Evolutionary conservation across 2,113 vertebrate species (phyloP), one percentile per base, ranked within the genome.

Genomic region (Calyptomena viridis): DNA sequence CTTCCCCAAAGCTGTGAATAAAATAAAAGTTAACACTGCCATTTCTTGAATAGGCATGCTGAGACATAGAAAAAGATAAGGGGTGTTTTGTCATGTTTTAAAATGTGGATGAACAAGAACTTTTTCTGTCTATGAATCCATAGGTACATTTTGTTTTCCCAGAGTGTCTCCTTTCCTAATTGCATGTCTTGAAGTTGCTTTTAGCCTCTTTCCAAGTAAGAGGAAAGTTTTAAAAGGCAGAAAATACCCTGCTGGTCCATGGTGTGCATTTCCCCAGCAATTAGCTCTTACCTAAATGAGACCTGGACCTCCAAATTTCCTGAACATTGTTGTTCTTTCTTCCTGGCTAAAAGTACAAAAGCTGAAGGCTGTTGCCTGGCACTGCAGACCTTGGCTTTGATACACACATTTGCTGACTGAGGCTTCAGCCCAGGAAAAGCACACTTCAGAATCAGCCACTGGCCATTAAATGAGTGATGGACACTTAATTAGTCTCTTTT

Each of bases 401-500:
- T 3, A 4, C 0, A 2, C 22, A n/a, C 2, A 2, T 46, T 63
- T 76, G 25, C 39, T 72, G 16, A 1, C 12, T 8, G 80, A 5
- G 27, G 12, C 39, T 84, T 64, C 59, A 84, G 35, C 77, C 39
- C 64, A 3, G 15, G 28, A 12, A 33, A 27, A 81, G 14, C 56
- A 18, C 1, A 0, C 16, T 28, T n/a, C 42, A 30, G 44, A 50
- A 14, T 37, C 46, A 47, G 49, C 23, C 2, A 0, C 8, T 35
- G 63, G 39, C 24, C 24, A 1, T 52, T 24, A 9, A 17, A 56
- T 11, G 64, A 52, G n/a, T 22, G 52, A 66, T 24, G 22, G 50
- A 49, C 75, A 25, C 40, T 73, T 1, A 35, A 30, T 11, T 56
- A 39, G n/a, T 27, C 6, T 21, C 21, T 33, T 16, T 77, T 40